Percentiles rank a stretch among this genome's conserved stretches.
These are phyloP conservation scores for Rhadinocentrus ornatus DNA, from an alignment of 2,797 vertebrate species.

Conservation along the genomic window DNA sequence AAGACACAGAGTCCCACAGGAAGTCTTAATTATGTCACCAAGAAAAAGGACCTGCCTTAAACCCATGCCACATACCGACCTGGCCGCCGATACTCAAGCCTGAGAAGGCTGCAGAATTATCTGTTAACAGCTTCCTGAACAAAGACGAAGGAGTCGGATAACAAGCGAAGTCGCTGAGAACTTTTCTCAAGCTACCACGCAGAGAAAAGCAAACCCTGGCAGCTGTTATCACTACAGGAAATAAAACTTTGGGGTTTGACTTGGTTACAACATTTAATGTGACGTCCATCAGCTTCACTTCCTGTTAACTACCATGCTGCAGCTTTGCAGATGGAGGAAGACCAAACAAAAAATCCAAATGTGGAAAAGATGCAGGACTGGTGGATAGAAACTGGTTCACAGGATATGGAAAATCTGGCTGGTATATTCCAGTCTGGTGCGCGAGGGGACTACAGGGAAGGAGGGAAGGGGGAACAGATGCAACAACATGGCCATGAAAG, in stretches of 20 bases:
- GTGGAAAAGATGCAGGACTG: slow-evolving; percentile 3
- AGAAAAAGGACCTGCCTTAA: slow-evolving; percentile 54
- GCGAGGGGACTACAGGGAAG: neutral
- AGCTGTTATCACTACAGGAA: slow-evolving; percentile 33
- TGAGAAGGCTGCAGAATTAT: slow-evolving; percentile 35
- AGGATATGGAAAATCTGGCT: slow-evolving; percentile 25
- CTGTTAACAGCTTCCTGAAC: slow-evolving; percentile 29
- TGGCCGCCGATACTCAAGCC: slow-evolving; percentile 18
- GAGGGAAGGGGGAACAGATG: slow-evolving; percentile 52
- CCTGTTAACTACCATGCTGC: neutral
- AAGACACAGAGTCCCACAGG: slow-evolving; percentile 66
- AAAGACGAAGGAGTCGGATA: slow-evolving; percentile 22
- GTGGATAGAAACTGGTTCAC: slow-evolving; percentile 26
- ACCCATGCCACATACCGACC: slow-evolving; percentile 51
- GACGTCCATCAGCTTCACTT: no score
- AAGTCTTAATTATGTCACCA: slow-evolving; percentile 64
- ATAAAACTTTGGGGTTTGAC: slow-evolving; percentile 2
- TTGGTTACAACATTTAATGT: slow-evolving; percentile 19
- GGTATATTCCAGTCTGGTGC: slow-evolving; percentile 53
- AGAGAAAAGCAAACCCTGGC: slow-evolving; percentile 6
- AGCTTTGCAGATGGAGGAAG: slow-evolving; percentile 24
- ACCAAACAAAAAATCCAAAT: slow-evolving; percentile 44
- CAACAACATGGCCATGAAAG: slow-evolving; percentile 64
- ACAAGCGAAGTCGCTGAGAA: slow-evolving; percentile 13
- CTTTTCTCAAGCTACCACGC: neutral